These are phyloP conservation scores for Eubasilissa splendida DNA, from an alignment of 2,888 invertebrate genomes.

Conservation along the genomic window DNA sequence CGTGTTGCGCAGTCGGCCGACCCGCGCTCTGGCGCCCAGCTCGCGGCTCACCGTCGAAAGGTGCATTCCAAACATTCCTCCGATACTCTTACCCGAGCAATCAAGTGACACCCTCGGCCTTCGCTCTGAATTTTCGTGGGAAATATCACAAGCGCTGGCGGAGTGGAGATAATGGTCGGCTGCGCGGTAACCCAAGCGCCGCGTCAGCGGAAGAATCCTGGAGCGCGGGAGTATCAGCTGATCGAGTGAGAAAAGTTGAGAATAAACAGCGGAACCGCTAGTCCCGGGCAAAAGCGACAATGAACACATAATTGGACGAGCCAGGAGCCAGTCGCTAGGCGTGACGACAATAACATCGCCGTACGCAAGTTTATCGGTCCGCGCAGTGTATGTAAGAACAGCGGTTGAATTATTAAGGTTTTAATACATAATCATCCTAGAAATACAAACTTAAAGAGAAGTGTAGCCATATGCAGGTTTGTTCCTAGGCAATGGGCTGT, in stretches of 20 bases:
- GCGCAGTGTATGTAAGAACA: too few relatives aligned
- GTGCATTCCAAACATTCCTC: neutral
- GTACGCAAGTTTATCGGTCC: too few relatives aligned
- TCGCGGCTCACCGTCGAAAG: neutral
- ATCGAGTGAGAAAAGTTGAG: neutral
- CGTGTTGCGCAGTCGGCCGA: slow-evolving; percentile 1
- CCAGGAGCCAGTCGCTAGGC: too few relatives aligned
- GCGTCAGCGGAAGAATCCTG: slow-evolving; percentile 8
- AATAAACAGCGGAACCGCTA: neutral
- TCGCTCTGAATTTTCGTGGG: neutral
- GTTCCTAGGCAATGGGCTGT: too few relatives aligned
- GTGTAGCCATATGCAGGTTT: too few relatives aligned
- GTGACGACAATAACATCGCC: too few relatives aligned
- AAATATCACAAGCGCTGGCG: neutral
- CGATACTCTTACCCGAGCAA: neutral
- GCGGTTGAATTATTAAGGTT: too few relatives aligned
- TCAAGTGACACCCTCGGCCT: neutral
- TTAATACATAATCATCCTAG: too few relatives aligned
- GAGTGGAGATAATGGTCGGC: neutral
- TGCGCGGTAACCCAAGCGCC: neutral
- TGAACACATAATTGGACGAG: neutral
- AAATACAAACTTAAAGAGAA: too few relatives aligned
- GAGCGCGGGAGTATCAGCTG: slow-evolving; percentile 9
- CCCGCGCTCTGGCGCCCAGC: neutral
- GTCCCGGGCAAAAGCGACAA: neutral